Conservation (phyloP, 1,140 invertebrate species). For the Drosophila fuyamai region DNA sequence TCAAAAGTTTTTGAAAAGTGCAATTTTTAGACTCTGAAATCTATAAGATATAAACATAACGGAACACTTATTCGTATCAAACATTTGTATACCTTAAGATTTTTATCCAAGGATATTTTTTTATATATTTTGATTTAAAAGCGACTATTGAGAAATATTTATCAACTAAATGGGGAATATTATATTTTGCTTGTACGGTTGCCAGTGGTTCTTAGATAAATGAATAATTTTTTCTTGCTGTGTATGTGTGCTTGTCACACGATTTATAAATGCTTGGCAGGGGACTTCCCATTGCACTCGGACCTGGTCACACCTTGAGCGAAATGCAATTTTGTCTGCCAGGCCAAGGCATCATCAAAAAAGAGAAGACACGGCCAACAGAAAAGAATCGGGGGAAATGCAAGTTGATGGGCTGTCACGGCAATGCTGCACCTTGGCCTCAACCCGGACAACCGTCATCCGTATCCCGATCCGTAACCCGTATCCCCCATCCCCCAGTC, state of each 20-base stretch:
- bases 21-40: too few species aligned
- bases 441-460: constrained; percentile 26
- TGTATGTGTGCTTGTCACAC: constrained; percentile 59
- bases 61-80: too few species aligned
- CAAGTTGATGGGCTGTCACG: constrained; percentile 71
- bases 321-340: constrained; percentile 75
- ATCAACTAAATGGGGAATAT: too few species aligned
- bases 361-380: background rate
- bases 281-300: constrained; percentile 48
- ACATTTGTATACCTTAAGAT: too few species aligned
- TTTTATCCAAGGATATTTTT: too few species aligned
- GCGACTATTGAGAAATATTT: too few species aligned
- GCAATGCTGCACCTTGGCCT: constrained; percentile 46
- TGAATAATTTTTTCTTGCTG: background rate
- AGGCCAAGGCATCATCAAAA: constrained; percentile 30
- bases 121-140: too few species aligned
- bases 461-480: constrained; percentile 17
- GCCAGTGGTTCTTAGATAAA: too few species aligned
- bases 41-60: too few species aligned
- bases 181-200: too few species aligned
- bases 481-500: background rate
- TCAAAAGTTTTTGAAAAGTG: background rate
- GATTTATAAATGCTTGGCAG: constrained; percentile 67
- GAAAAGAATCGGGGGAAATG: constrained; percentile 5
- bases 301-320: constrained; percentile 68